Evolutionary conservation across 2,888 invertebrate species (phyloP).

Genomic region (Keiferia lycopersicella): DNA sequence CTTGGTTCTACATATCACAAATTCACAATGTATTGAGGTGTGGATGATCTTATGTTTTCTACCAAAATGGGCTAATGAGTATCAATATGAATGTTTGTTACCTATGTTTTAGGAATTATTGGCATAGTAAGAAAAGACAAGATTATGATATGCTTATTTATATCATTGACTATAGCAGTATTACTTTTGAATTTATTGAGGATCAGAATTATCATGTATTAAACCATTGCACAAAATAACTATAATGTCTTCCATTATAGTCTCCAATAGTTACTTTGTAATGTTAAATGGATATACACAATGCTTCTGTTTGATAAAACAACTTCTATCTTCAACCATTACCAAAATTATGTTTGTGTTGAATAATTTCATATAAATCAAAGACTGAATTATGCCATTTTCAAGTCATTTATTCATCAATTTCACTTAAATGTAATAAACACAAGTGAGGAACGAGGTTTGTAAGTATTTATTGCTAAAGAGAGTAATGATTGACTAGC

Average conservation of each 20-base stretch:
- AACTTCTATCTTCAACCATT: too few species aligned
- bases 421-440: constrained; percentile 59
- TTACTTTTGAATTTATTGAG: constrained; percentile 1
- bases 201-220: not conserved
- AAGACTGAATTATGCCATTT: constrained; percentile 77
- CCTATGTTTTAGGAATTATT: not conserved
- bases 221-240: constrained; percentile 6
- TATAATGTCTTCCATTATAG: constrained; percentile 14
- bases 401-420: constrained; percentile 63
- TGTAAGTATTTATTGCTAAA: constrained; percentile 40
- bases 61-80: not conserved
- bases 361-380: constrained; percentile 47
- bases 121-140: not conserved
- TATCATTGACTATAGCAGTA: not conserved
- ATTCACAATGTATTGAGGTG: not conserved
- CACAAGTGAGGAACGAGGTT: constrained; percentile 57
- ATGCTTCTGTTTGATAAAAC: too few species aligned
- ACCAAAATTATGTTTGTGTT: too few species aligned
- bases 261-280: not conserved
- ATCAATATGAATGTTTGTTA: not conserved
- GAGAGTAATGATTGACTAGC: constrained; percentile 69
- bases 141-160: not conserved
- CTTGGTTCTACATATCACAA: too few species aligned
- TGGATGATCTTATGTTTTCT: not conserved
- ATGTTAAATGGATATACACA: not conserved